Evolutionary conservation across 2,888 invertebrate species (phyloP), one percentile per base, ranked within the genome.

Genomic region (Sarcophaga subvicina): DNA sequence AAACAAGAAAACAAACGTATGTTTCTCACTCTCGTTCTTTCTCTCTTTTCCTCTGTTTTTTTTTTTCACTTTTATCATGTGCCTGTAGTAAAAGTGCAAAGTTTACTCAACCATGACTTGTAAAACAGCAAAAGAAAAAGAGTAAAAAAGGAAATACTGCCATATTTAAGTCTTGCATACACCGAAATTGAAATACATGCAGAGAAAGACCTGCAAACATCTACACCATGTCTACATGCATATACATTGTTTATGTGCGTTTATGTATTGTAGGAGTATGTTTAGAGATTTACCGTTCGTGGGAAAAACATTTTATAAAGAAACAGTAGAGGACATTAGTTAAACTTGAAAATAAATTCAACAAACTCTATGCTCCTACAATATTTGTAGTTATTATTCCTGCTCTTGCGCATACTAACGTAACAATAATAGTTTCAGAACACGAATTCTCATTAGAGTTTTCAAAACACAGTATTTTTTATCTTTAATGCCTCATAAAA

Each of bases 41-140:
- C 37, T 1, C 6, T 6, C 37, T 37, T 37, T 37, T 37, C 5
- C 37, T 37, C 37, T 37, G 37, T 5, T 6, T 37, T 37, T 1
- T 22, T 49, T 49, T 49, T 49, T 49, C 49, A 49, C 14, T 14
- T 49, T 14, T 49, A 14, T 14, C 14, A 14, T 49, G 62, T 87
- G 82, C 64, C 76, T 64, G 77, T 72, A 49, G 49, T 14, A 62
- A 80, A 84, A 84, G 79, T 84, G 75, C 79, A 81, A 84, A 87
- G 81, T 87, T 87, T 72, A 82, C 84, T 87, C 79, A 87, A 84
- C 78, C 87, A 87, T 87, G 87, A 67, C 84, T 76, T 72, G 76
- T 20, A 79, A 72, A 37, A 37, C 37, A 37, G 6, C 37, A 64
- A 59, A 59, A 62, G 54, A 27, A 37, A 73, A 10, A 10, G 63